Base-by-base conservation (phyloP, 2,113 vertebrate species). In the Bufo bufo region DNA sequence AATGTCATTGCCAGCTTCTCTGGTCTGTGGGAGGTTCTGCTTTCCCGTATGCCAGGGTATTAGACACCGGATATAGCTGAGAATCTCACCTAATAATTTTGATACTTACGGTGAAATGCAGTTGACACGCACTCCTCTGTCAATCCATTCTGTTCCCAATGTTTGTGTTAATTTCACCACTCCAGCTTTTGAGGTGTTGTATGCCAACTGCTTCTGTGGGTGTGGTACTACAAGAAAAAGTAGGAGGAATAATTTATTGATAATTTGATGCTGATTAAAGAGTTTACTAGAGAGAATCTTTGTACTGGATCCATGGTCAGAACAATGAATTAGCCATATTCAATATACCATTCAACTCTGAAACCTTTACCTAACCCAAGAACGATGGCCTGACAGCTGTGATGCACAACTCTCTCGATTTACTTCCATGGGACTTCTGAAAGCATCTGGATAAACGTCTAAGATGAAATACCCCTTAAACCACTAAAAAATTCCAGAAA, bases 101-200 rank as follows among this genome's bases (percentile, higher is more conserved):
- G 10, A 47, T 4, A 95, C 95, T 96, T 90, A 97, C 93, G 95
- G 96, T 45, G 96, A 97, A 92, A 97, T 93, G 91, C 95, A 96
- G 93, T 95, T 93, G 91, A 94, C 94, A 54, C 87, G 90, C 85
- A 96, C 95, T 90, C 94, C 94, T 93, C 95, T 93, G 92, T 95
- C 95, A 85, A 95, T 92, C 95, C 94, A 96, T 90, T 96, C 95
- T 0, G 94, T 92, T 89, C 96, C 94, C 80, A 95, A 91, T 0
- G 96, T 96, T 94, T 96, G 95, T 19, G 96, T 96, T 89, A 96
- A 91, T 91, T 96, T 96, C 89, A 95, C 94, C 89, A 94, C 93
- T 75, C 95, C 94, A 0, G 95, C 95, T 92, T 96, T 96, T 0
- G 96, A 97, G 23, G 92, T 69, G 47, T 96, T 95, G 91, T 96